Evolutionary conservation across 2,888 invertebrate species (phyloP), one percentile per base, ranked within the genome.

Genomic region (Drosophila rubida): DNA sequence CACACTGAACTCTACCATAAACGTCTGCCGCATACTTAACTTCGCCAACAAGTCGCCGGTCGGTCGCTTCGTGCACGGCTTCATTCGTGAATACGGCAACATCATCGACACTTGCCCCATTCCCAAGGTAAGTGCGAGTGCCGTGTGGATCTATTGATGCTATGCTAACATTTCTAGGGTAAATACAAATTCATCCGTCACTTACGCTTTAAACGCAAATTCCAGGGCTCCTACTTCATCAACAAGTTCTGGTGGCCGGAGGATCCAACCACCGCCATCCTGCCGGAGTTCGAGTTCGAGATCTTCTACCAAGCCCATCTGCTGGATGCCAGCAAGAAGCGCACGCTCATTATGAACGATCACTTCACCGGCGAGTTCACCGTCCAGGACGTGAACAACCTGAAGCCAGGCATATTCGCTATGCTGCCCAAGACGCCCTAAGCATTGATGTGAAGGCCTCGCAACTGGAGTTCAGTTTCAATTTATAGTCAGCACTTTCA

Each of bases 221-320:
- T 89, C 35, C 82, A 91, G 91, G 91, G 90, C 7, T 51, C 83
- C 25, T 91, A 91, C 62, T 85, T 55, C 14, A 65, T 90, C 49
- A 88, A 89, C 48, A 90, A 87, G 46, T 72, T 91, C 64, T 91
- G 91, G 91, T 79, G 89, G 76, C 91, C 91, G 5, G 91, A 91
- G 66, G 91, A 91, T 54, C 73, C 90, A 9, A 69, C 90, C 0
- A 76, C 86, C 5, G 77, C 88, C 4, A 83, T 76, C 0, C 59
- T 90, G 11, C 90, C 91, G 0, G 91, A 91, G 14, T 32, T 90
- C 2, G 89, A 90, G 22, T 90, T 90, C 23, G 85, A 87, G 0
- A 61, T 90, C 1, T 64, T 67, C 9, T 69, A 87, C 37, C 64
- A 78, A 16, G 86, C 80, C 5, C 75, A 70, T 45, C 81, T 74